Base-by-base conservation (phyloP, 2,113 vertebrate genomes). In the Stercorarius parasiticus region DNA sequence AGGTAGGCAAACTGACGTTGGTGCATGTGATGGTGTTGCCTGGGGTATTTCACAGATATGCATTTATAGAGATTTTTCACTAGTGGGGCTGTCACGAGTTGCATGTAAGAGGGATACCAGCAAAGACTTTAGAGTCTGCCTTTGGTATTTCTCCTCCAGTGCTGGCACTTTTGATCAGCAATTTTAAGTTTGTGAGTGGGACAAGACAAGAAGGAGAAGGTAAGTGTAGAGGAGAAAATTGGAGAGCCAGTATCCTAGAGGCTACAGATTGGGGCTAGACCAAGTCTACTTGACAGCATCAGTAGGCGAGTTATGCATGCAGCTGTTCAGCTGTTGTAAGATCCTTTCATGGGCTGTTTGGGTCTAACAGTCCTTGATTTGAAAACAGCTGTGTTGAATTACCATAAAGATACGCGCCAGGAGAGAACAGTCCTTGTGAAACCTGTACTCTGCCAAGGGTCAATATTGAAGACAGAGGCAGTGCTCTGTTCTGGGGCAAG, bases 391-490 rank as follows among this genome's bases (percentile, higher is more conserved):
- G 30, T 29, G 77, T 53, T 72, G 15, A 42, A 61, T 56, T 17
- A 7, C 26, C 7, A 6, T 11, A 15, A 43, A 61, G 21, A 17
- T 16, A 20, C 0, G 1, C 5, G 16, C 49, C 49, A 40, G 55
- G n/a, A 66, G 66, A 36, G n/a, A 83, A 4, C 4, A 8, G 26
- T 61, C 10, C 45, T 23, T 15, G 17, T 17, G 66, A 74, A 86
- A 56, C 3, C 30, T 4, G 9, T 11, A 4, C 11, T n/a, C 23
- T 12, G 3, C 50, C 38, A 6, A 20, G 30, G 36, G 27, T 5
- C 12, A 0, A 0, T 1, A 45, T 1, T 23, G 42, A 52, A 23
- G 8, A 5, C 0, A 6, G 45, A 20, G 15, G 66, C 21, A 16
- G 3, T 6, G 32, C 49, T 79, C 23, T 9, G 0, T 15, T 18